phyloP scores from a whole-genome alignment of 64 coral and sea anemone species.

The Cladopsammia gracilis region DNA sequence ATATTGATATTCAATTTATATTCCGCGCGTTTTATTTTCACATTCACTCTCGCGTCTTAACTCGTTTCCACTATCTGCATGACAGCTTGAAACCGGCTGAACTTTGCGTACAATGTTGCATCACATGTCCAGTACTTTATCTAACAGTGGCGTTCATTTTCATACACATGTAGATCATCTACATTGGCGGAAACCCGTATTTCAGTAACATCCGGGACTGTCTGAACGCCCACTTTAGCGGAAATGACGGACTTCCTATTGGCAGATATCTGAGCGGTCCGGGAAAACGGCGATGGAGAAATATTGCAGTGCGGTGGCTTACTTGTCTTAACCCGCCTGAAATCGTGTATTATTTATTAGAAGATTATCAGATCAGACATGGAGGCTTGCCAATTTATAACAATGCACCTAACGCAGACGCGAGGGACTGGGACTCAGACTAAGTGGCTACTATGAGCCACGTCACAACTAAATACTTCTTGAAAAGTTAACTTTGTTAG shows the following conservation, averaged over 20 bases:
- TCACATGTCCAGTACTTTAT: no score
- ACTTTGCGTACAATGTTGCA: no score
- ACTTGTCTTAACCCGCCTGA: slow-evolving; percentile 90
- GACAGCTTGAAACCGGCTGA: no score
- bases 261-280: slow-evolving; percentile 85
- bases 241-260: slow-evolving; percentile 96
- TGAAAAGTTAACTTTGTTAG: no score
- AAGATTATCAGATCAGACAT: slow-evolving; percentile 85
- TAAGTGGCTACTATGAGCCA: not conserved
- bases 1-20: no score
- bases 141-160: not conserved
- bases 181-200: slow-evolving; percentile 97
- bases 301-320: slow-evolving; percentile 89
- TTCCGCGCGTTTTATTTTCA: no score
- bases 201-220: slow-evolving; percentile 99
- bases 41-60: no score
- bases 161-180: slow-evolving; percentile 59
- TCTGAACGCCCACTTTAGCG: slow-evolving; percentile 98
- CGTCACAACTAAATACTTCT: no score
- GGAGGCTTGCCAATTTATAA: slow-evolving; percentile 90
- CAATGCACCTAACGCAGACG: slow-evolving; percentile 64
- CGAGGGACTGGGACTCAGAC: slow-evolving; percentile 45
- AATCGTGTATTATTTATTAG: slow-evolving; percentile 95
- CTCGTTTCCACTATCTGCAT: no score
- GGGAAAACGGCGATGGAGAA: slow-evolving; percentile 80